Percentiles rank a stretch among this genome's conserved stretches.
phyloP scores from a whole-genome alignment of 2,113 vertebrate genomes.

The Azemiops feae region DNA sequence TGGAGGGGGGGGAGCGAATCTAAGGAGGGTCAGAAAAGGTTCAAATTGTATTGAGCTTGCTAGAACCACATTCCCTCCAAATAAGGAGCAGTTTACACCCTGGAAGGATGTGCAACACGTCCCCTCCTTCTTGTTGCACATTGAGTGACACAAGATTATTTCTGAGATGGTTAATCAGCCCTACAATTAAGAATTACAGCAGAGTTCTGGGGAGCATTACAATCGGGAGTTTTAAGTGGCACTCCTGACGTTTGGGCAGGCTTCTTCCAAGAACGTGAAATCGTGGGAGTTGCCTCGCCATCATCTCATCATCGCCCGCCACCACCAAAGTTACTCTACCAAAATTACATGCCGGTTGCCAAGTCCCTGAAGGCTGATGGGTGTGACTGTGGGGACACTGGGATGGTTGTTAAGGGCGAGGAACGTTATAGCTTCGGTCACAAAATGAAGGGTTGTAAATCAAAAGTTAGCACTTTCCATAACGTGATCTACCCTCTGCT shows the following conservation, averaged over 20 bases:
- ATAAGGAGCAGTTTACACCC: neutral
- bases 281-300: no score
- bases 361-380: rapidly evolving
- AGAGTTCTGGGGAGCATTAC: neutral
- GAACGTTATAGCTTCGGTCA: neutral
- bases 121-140: neutral
- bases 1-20: no score
- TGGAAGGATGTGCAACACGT: neutral
- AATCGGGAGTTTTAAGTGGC: neutral
- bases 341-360: neutral
- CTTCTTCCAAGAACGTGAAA: no score
- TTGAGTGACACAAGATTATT: neutral
- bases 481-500: neutral
- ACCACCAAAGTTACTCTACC: neutral
- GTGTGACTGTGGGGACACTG: neutral
- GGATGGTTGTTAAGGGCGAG: neutral
- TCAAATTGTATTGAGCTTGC: no score
- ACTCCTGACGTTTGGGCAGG: neutral
- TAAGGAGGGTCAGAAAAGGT: no score
- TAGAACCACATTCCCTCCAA: neutral
- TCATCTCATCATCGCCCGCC: no score
- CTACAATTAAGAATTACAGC: neutral
- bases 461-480: neutral
- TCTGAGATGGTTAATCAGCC: neutral
- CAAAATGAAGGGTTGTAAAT: neutral